A percentile compares a stretch with the other conserved stretches of the same genome.
Evolutionary conservation across 2,113 vertebrate species (phyloP).

Genomic region (Myotis davidii): DNA sequence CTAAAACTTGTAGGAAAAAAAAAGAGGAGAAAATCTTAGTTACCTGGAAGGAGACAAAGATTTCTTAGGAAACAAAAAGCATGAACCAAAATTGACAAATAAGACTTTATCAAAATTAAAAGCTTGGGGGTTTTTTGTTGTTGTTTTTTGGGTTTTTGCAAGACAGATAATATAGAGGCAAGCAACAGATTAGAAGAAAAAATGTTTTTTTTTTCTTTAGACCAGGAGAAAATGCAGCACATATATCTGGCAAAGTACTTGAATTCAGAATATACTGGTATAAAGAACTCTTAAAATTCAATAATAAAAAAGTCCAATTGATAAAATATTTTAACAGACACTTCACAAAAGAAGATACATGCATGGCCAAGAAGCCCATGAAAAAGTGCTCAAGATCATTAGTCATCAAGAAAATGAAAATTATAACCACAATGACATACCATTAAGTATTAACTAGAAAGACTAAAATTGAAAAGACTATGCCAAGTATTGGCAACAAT

Average conservation of each 20-base stretch:
- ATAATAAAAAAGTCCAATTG: neutral
- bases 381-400: neutral
- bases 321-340: conserved; percentile 6
- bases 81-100: conserved; percentile 7
- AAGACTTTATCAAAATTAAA: conserved; percentile 8
- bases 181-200: neutral
- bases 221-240: neutral
- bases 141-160: neutral
- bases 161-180: neutral
- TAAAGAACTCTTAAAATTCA: neutral
- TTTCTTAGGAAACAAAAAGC: neutral
- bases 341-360: conserved; percentile 25
- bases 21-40: neutral
- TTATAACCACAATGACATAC: neutral
- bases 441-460: neutral
- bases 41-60: neutral
- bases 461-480: conserved; percentile 21
- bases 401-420: neutral
- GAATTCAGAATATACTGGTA: neutral
- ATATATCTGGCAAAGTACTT: neutral
- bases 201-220: neutral
- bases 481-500: neutral
- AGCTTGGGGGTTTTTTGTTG: neutral
- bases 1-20: neutral
- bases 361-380: neutral